phyloP scores from a whole-genome alignment of 2,888 invertebrate species.

The Monopis laevigella region DNA sequence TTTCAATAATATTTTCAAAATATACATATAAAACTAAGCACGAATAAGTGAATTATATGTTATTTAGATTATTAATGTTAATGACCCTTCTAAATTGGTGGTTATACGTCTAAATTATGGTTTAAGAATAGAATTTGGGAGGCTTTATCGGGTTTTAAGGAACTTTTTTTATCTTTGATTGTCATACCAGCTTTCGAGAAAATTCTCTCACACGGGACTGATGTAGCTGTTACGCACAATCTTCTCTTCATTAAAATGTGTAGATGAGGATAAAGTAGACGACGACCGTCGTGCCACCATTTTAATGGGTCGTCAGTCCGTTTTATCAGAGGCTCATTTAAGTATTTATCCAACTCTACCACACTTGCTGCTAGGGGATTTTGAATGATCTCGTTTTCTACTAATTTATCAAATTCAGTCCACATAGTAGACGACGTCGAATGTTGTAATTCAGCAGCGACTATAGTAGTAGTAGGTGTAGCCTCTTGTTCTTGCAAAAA shows the following conservation, averaged over 20 bases:
- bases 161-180: background rate
- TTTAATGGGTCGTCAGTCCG: conserved; percentile 15
- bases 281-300: conserved; percentile 1
- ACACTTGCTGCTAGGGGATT: conserved; percentile 22
- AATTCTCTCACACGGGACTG: background rate
- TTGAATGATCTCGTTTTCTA: no score
- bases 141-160: background rate
- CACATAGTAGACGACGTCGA: no score
- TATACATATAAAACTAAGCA: no score
- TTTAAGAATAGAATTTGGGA: background rate
- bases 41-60: no score
- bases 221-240: background rate
- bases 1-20: no score
- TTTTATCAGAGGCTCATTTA: conserved; percentile 17
- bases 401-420: no score
- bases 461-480: conserved; percentile 17
- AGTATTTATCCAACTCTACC: conserved; percentile 19
- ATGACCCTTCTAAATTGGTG: no score
- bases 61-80: no score
- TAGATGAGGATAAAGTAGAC: background rate
- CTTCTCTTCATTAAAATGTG: no score
- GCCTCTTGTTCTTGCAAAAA: conserved; percentile 13
- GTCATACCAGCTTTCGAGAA: conserved; percentile 1
- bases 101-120: background rate
- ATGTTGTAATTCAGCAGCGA: no score